Conservation (phyloP, 2,888 invertebrate species). For the Elegia similella region DNA sequence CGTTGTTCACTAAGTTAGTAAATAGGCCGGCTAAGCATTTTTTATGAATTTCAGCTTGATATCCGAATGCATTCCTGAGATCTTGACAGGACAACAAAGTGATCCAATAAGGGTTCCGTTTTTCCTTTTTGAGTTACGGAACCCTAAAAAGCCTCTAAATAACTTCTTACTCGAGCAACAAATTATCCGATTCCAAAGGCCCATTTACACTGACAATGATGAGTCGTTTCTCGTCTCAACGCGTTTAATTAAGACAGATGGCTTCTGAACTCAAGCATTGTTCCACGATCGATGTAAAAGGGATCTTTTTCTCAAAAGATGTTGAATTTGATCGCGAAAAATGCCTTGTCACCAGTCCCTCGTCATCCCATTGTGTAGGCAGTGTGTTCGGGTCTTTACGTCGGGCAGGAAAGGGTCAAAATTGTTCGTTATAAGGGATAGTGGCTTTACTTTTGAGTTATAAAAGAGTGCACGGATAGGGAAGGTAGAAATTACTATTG, state of each 20-base stretch:
- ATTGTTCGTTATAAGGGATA: not conserved
- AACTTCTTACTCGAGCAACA: not conserved
- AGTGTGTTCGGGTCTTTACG: not conserved
- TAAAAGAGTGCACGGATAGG: not conserved
- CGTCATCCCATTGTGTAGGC: not conserved
- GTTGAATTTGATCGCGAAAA: slow-evolving; percentile 2
- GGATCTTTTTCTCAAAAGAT: not conserved
- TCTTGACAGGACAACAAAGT: too few relatives aligned
- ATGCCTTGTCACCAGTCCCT: slow-evolving; percentile 6
- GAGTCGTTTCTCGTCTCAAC: slow-evolving; percentile 41
- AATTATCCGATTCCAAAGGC: slow-evolving; percentile 1
- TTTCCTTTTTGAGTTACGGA: too few relatives aligned
- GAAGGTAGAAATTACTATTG: too few relatives aligned
- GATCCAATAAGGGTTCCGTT: too few relatives aligned
- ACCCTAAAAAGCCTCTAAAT: not conserved
- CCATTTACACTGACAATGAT: slow-evolving; percentile 41
- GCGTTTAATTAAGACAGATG: slow-evolving; percentile 50
- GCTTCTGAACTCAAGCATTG: slow-evolving; percentile 33
- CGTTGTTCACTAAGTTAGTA: too few relatives aligned
- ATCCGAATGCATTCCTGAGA: too few relatives aligned
- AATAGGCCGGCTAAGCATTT: too few relatives aligned
- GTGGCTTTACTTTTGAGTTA: not conserved
- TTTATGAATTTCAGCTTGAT: too few relatives aligned
- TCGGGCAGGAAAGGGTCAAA: not conserved
- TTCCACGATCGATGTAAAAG: slow-evolving; percentile 24